Conservation (phyloP, 2,888 invertebrate genomes). For the Oxyteleia sp. region DNA sequence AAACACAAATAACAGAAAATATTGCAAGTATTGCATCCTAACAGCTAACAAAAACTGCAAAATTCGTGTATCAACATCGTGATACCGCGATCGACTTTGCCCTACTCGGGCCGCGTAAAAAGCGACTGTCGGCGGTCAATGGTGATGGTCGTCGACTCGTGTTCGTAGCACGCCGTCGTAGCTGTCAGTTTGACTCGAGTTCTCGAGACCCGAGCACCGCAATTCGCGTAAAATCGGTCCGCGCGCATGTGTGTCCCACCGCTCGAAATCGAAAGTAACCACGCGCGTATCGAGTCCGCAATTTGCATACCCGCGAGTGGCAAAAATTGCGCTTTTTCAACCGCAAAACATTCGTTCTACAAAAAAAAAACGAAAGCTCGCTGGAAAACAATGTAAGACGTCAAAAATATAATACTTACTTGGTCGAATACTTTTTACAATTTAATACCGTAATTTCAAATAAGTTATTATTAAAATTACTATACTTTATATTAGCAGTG, state of each 20-base stretch:
- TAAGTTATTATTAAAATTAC: no score
- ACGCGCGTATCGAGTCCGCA: not conserved
- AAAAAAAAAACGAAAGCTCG: not conserved
- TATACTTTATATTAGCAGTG: no score
- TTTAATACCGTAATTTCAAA: no score
- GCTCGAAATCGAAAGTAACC: constrained; percentile 34
- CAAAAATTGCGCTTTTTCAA: no score
- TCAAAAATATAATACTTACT: no score
- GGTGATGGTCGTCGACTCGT: constrained; percentile 67
- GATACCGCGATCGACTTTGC: constrained; percentile 58
- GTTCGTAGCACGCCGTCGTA: constrained; percentile 34
- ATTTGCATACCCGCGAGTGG: not conserved
- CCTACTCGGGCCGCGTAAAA: constrained; percentile 50
- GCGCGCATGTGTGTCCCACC: constrained; percentile 58
- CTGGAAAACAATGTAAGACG: not conserved
- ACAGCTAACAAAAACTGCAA: constrained; percentile 11
- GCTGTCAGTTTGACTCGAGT: constrained; percentile 82
- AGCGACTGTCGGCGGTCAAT: constrained; percentile 57
- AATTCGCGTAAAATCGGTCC: constrained; percentile 66
- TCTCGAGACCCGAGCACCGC: constrained; percentile 78
- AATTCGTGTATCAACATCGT: constrained; percentile 1
- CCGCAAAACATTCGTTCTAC: not conserved
- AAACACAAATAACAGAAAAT: no score
- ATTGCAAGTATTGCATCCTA: no score
- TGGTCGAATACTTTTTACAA: no score